phyloP scores from a whole-genome alignment of 2,888 invertebrate species.

The Pelosia muscerda region DNA sequence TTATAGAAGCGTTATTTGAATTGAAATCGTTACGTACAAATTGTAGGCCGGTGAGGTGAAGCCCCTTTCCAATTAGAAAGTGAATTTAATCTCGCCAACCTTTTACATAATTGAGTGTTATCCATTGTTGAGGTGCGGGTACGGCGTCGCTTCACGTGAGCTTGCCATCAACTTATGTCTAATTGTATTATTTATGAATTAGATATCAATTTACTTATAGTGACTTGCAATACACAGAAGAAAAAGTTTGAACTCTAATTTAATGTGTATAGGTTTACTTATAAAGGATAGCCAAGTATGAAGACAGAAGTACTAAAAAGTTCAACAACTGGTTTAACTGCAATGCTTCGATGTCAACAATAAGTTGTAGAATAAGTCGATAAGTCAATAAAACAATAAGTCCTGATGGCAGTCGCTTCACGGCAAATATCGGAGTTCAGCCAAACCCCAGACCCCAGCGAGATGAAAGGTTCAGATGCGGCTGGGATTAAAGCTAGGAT shows the following conservation, averaged over 20 bases:
- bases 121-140: neutral
- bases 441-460: no score
- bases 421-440: no score
- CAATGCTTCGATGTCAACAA: no score
- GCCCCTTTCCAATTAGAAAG: neutral
- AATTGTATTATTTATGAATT: neutral
- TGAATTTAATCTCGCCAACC: neutral
- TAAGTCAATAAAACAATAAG: no score
- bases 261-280: no score
- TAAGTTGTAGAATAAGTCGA: no score
- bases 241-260: neutral
- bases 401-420: no score
- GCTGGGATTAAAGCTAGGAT: no score
- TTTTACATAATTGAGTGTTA: slow-evolving; percentile 7
- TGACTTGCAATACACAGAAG: neutral
- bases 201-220: neutral
- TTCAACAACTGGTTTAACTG: no score
- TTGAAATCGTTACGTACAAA: neutral
- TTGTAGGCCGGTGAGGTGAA: neutral
- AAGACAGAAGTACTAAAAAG: no score
- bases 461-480: no score
- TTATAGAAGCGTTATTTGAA: neutral
- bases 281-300: no score
- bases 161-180: neutral
- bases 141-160: neutral